Evolutionary conservation across 1,140 invertebrate species (phyloP), one percentile per base, ranked within the genome.

Genomic region (Aphaenogaster floridana): DNA sequence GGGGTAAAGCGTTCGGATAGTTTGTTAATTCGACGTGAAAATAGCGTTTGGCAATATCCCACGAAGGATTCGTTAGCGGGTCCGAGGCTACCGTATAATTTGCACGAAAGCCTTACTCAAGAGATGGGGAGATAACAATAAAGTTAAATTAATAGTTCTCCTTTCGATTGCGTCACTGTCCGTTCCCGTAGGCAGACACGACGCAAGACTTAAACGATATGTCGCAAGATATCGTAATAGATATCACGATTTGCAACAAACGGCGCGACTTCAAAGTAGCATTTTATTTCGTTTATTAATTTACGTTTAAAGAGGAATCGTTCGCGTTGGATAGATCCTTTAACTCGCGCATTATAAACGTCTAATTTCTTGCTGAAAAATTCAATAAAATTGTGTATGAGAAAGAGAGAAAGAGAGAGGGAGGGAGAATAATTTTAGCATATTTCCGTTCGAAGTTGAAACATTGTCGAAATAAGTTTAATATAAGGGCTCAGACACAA

Each of bases 51-150:
- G 39, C 17, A 72, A 81, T 72, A 13, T 45, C 5, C 15, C 36
- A 66, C 9, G 17, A 45, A 42, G 13, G 66, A 81, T 72, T 71
- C 21, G 48, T 72, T 13, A 69, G 11, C 63, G 17, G n/a, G 13
- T 52, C 52, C 5, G 77, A 21, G 17, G 5, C 21, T 57, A 72
- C 52, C 52, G 9, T 83, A 17, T 76, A 84, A 84, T 84, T 84
- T 84, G 42, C 68, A 72, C 6, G 59, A 64, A 50, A 48, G 36
- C 15, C 69, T 84, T 84, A 76, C 57, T 57, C 69, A 84, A 84
- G 68, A 54, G 54, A 74, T 61, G 50, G 68, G 50, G 68, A 42
- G 69, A 74, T 78, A 72, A 52, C 54, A 69, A 57, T 59, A 86
- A 28, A 50, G 52, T 61, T 69, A 39, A 6, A 80, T 52, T 74